phyloP scores from a whole-genome alignment of 1,140 invertebrate genomes.

The fruit fly (Drosophila melanogaster) region Release_6_plus_ISO1_MT NT_033777.3:18646001-18646500 shows the following conservation, averaged over 20 bases:
- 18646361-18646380: slow-evolving; percentile 55
- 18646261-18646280: slow-evolving; percentile 20
- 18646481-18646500: slow-evolving; percentile 24
- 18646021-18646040: slow-evolving; percentile 45
- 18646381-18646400: slow-evolving; percentile 40
- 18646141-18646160: slow-evolving; percentile 2
- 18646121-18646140: slow-evolving; percentile 20
- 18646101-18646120: slow-evolving; percentile 10
- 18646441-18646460: too few relatives aligned
- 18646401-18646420: too few relatives aligned
- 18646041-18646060: slow-evolving; percentile 72
- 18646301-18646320: slow-evolving; percentile 55
- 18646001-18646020: slow-evolving; percentile 60
- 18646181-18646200: slow-evolving; percentile 52
- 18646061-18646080: slow-evolving; percentile 65
- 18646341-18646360: slow-evolving; percentile 59
- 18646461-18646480: too few relatives aligned
- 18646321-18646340: slow-evolving; percentile 50
- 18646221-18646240: neutral
- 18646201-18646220: slow-evolving; percentile 57
- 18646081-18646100: neutral
- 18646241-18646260: slow-evolving; percentile 10
- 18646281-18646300: slow-evolving; percentile 23
- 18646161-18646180: slow-evolving; percentile 53
- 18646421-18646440: too few relatives aligned